These are phyloP conservation scores for Tauraco hartlaubi DNA, from an alignment of 2,797 vertebrate species.

Conservation along the genomic window DNA sequence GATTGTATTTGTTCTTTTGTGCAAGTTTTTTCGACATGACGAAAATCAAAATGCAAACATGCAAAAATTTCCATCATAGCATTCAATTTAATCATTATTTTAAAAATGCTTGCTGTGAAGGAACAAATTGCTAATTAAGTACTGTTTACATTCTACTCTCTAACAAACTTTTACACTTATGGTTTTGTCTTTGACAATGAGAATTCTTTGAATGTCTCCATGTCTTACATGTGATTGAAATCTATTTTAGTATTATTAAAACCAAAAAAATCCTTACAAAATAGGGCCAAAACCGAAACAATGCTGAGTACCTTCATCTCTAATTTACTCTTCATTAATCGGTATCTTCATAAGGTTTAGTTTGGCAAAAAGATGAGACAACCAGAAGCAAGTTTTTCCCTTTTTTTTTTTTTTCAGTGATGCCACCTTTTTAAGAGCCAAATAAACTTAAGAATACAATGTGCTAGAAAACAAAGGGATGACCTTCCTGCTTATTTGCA, in stretches of 20 bases:
- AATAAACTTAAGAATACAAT: not conserved
- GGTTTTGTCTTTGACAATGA: not conserved
- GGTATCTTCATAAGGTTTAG: not conserved
- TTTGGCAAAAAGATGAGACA: not conserved
- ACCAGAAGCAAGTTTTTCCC: not conserved
- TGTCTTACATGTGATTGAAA: not conserved
- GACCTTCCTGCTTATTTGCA: conserved; percentile 46
- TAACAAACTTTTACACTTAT: not conserved
- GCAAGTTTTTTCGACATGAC: not conserved
- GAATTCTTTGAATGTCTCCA: not conserved
- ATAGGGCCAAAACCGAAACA: not conserved
- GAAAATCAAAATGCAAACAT: not conserved
- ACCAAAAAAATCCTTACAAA: not conserved
- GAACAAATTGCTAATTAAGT: not conserved
- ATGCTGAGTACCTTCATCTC: not conserved
- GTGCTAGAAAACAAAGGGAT: not conserved
- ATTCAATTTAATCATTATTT: not conserved
- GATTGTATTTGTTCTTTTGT: not conserved
- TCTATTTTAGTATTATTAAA: not conserved
- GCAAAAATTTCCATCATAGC: not conserved
- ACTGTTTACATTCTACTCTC: not conserved
- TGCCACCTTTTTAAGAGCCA: not conserved
- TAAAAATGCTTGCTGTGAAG: not conserved
- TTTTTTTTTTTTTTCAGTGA: not conserved
- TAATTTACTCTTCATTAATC: not conserved